phyloP scores from a whole-genome alignment of 1,140 invertebrate species.

The Atopsyche davidsoni region DNA sequence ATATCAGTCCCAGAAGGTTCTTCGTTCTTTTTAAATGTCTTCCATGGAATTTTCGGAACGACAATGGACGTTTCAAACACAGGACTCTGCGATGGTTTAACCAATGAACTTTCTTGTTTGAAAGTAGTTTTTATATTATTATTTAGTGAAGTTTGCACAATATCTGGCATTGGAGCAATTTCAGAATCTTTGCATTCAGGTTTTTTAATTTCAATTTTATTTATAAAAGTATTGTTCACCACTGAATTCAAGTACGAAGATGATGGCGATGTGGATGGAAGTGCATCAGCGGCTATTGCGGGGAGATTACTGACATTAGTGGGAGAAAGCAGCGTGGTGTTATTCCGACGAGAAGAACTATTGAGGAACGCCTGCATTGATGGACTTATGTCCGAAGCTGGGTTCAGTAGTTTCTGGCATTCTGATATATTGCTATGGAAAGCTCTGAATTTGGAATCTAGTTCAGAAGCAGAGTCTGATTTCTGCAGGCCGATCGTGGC shows the following conservation, averaged over 20 bases:
- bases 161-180: slow-evolving; percentile 37
- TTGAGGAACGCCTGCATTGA: slow-evolving; percentile 66
- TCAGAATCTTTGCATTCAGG: neutral
- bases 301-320: slow-evolving; percentile 28
- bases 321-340: slow-evolving; percentile 36
- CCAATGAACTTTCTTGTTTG: slow-evolving; percentile 5
- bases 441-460: slow-evolving; percentile 76
- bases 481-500: slow-evolving; percentile 62
- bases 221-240: too few species aligned
- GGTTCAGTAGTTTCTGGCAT: slow-evolving; percentile 79
- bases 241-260: neutral
- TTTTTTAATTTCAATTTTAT: neutral
- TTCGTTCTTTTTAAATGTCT: slow-evolving; percentile 38
- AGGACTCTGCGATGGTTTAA: slow-evolving; percentile 50
- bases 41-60: slow-evolving; percentile 60
- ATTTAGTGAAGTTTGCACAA: slow-evolving; percentile 33
- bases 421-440: slow-evolving; percentile 81
- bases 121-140: slow-evolving; percentile 6
- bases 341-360: slow-evolving; percentile 23
- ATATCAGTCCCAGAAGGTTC: slow-evolving; percentile 46
- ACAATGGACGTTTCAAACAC: slow-evolving; percentile 57
- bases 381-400: slow-evolving; percentile 66
- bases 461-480: slow-evolving; percentile 76
- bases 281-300: slow-evolving; percentile 5
- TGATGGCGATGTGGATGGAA: slow-evolving; percentile 1